Evolutionary conservation across 1,140 invertebrate species (phyloP).

Genomic region (Caenorhabditis brenneri): DNA sequence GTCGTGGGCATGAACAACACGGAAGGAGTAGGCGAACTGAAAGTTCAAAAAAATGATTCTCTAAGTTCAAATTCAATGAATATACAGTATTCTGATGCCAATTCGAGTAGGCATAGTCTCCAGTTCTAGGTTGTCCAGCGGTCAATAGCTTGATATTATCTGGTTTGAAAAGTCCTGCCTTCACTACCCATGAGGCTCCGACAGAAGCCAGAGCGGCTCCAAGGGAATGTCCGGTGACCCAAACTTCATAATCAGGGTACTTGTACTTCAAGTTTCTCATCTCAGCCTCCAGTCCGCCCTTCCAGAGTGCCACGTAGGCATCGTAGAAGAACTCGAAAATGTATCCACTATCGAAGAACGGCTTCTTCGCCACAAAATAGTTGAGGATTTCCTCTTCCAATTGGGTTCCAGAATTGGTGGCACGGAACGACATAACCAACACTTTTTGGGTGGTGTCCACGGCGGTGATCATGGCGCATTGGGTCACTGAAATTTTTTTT

Average conservation of each 20-base stretch:
- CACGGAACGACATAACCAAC: constrained; percentile 33
- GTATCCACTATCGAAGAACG: constrained; percentile 52
- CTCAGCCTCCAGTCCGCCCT: constrained; percentile 45
- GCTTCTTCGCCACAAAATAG: constrained; percentile 20
- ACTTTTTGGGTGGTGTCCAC: neutral
- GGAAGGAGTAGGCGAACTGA: constrained; percentile 52
- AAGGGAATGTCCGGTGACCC: constrained; percentile 52
- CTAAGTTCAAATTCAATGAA: neutral
- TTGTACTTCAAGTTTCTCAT: constrained; percentile 37
- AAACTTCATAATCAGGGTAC: constrained; percentile 54
- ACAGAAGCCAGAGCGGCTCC: constrained; percentile 54
- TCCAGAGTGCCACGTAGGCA: constrained; percentile 52
- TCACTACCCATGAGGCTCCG: constrained; percentile 45
- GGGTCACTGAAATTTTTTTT: constrained; percentile 32
- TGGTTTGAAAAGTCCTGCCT: constrained; percentile 31
- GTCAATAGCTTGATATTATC: constrained; percentile 42
- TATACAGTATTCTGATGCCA: constrained; percentile 48
- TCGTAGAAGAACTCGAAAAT: constrained; percentile 58
- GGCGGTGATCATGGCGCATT: constrained; percentile 20
- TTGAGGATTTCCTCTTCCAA: constrained; percentile 33
- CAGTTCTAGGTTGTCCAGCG: constrained; percentile 55
- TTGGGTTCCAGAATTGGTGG: neutral
- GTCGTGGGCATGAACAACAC: constrained; percentile 52
- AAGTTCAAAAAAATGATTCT: neutral
- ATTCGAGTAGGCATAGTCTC: constrained; percentile 48